Base-by-base conservation (phyloP, 2,113 vertebrate species). In the Sisor rabdophorus region DNA sequence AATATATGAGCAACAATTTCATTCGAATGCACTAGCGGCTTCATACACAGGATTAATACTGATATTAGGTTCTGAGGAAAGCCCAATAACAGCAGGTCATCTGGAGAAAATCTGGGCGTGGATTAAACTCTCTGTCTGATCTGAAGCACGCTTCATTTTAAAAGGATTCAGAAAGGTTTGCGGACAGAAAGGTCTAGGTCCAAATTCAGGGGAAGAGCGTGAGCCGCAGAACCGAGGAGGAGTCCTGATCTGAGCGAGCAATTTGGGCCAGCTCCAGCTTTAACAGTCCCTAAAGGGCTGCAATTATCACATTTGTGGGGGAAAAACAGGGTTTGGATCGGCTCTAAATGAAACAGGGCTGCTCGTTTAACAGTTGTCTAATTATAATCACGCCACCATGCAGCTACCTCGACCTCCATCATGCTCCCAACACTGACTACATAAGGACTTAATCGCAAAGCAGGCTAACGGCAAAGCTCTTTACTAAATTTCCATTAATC, bases 251-350 rank as follows among this genome's bases (percentile, higher is more conserved):
- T 6, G 75, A 76, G 53, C 6, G 22, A 47, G n/a, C 19, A 28
- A 69, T 13, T 48, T 68, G 63, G 64, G 52, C 3, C 16, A 11
- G 13, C 63, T 76, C 64, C 75, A 76, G 53, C 20, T 64, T 58
- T 24, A n/a, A 76, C 48, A 9, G 40, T 59, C 64, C 64, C 75
- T 48, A 24, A 59, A 32, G 75, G 69, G 48, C 54, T 36, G 54
- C 36, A 76, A 69, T 76, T 76, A 76, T 69, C 64, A 59, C 75
- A 50, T 76, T 76, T 76, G 63, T 44, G 53, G 64, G 53, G 64
- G n/a, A 50, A 69, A 73, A 56, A 76, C 30, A 48, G 48, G 11
- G 24, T 69, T 69, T 22, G 36, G 26, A 76, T 40, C 53, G 69
- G 63, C 63, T 44, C 52, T 55, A 26, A 16, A 50, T 52, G 28